Conservation (phyloP, 2,797 vertebrate species). For the Heliangelus exortis region DNA sequence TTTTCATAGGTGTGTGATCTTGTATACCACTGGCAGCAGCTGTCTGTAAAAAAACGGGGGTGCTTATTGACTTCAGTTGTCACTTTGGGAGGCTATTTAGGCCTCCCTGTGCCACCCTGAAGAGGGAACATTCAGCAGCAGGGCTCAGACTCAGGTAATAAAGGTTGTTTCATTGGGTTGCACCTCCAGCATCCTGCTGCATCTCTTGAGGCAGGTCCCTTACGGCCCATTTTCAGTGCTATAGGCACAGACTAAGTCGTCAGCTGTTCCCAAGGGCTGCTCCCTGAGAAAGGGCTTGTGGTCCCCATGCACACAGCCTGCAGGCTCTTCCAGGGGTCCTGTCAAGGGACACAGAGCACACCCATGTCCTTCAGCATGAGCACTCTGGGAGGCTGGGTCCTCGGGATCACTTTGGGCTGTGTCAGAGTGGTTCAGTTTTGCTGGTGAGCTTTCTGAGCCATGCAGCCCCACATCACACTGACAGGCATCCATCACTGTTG, state of each 20-base stretch:
- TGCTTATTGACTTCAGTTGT: neutral
- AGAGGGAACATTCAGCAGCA: neutral
- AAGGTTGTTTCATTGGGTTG: neutral
- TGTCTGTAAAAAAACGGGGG: neutral
- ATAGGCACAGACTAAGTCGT: neutral
- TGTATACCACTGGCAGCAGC: neutral
- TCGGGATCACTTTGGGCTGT: rapidly evolving
- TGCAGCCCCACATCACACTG: rapidly evolving
- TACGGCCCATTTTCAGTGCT: neutral
- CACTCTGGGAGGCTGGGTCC: rapidly evolving
- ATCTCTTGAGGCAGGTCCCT: neutral
- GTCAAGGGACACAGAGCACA: rapidly evolving
- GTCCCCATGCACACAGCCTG: neutral
- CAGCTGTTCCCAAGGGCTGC: neutral
- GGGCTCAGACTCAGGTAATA: neutral
- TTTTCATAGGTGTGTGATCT: slow-evolving; percentile 19
- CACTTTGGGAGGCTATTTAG: neutral
- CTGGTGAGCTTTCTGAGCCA: neutral
- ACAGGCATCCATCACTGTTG: rapidly evolving
- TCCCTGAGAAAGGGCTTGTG: neutral
- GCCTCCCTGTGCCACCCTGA: neutral
- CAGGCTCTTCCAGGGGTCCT: neutral
- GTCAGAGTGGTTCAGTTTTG: neutral
- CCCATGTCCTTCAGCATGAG: neutral
- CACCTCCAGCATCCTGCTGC: neutral